Conservation (phyloP, 1,140 invertebrate species). For the Ruditapes philippinarum region DNA sequence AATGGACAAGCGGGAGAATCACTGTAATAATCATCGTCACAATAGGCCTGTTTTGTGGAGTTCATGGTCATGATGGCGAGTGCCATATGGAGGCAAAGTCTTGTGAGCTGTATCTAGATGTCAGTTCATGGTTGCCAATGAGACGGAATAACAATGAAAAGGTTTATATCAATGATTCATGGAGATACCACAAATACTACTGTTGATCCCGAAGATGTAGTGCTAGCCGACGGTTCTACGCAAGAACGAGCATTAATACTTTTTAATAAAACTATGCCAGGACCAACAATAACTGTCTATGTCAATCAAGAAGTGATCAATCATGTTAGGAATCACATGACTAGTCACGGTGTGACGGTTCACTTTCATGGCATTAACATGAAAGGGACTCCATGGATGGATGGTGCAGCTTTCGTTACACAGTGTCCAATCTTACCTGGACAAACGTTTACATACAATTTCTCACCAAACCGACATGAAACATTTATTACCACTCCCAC, state of each 20-base stretch:
- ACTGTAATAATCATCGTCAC: background rate
- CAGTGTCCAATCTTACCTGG: constrained; percentile 95
- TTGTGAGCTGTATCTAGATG: constrained; percentile 38
- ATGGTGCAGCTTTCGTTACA: constrained; percentile 96
- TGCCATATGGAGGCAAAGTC: background rate
- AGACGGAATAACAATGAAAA: background rate
- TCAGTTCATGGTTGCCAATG: constrained; percentile 11
- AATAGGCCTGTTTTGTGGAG: background rate
- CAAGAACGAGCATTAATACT: constrained; percentile 58
- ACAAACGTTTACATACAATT: constrained; percentile 92
- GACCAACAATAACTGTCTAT: constrained; percentile 90
- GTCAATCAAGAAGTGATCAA: constrained; percentile 94
- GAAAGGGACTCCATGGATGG: constrained; percentile 94
- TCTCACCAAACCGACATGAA: constrained; percentile 57
- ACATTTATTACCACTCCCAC: constrained; percentile 74
- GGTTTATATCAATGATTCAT: constrained; percentile 28
- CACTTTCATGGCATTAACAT: constrained; percentile 96
- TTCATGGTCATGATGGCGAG: background rate
- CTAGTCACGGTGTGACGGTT: constrained; percentile 92
- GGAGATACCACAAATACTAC: constrained; percentile 21
- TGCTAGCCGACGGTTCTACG: constrained; percentile 71
- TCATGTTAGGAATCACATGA: constrained; percentile 93
- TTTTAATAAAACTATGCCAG: constrained; percentile 74
- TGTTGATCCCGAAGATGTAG: constrained; percentile 61
- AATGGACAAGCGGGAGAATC: no score